phyloP scores from a whole-genome alignment of 2,797 vertebrate genomes.

The Amazonetta brasiliensis region DNA sequence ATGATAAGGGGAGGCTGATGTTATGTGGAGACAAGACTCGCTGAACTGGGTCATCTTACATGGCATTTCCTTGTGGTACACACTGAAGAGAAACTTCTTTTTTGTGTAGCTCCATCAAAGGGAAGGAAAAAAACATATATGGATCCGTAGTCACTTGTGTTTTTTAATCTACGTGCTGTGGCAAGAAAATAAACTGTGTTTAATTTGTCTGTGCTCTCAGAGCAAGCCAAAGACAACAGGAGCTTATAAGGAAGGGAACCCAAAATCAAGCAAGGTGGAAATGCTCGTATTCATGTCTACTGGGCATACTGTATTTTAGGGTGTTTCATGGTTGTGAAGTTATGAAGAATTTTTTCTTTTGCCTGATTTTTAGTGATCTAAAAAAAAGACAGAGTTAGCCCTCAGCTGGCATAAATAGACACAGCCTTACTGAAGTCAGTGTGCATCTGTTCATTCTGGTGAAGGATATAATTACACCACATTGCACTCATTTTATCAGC shows the following conservation, averaged over 20 bases:
- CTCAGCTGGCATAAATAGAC: constrained; percentile 42
- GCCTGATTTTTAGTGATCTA: neutral
- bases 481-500: constrained; percentile 58
- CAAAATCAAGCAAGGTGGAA: neutral
- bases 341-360: neutral
- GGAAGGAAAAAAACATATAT: neutral
- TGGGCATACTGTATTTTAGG: neutral
- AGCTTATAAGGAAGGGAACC: neutral
- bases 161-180: neutral
- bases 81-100: neutral
- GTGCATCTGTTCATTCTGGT: constrained; percentile 56
- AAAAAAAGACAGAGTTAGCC: neutral
- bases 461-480: constrained; percentile 54
- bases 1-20: neutral
- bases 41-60: neutral
- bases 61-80: neutral
- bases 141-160: neutral
- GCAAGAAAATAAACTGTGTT: neutral
- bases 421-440: constrained; percentile 38
- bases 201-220: neutral
- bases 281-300: neutral
- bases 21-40: neutral
- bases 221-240: neutral
- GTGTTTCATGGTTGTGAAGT: neutral
- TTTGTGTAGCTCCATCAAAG: neutral